Base-by-base conservation (phyloP, 2,113 vertebrate species). In the Gobiocypris rarus region DNA sequence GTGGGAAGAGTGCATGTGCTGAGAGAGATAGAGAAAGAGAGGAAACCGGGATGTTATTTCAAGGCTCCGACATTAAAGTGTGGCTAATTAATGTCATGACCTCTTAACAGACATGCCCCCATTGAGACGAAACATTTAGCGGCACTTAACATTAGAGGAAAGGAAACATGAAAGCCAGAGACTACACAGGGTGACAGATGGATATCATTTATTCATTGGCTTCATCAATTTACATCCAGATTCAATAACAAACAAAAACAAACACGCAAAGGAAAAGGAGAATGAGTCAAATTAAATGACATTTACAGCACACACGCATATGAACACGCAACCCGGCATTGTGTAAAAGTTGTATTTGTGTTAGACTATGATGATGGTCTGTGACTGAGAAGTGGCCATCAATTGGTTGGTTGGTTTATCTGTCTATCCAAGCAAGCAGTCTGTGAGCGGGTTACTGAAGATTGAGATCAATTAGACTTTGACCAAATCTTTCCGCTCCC, bases 401-500 rank as follows among this genome's bases (percentile, higher is more conserved):
- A n/a, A 31, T 31, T 31, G 31, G 22, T 70, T 24, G 69, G 83
- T 83, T 75, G 58, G 80, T 92, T 83, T 88, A 80, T 77, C 76
- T 83, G 86, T 45, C 1, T 88, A 77, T 63, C 9, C 59, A 50
- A 34, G 84, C 26, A 77, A 81, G 75, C 84, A 86, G 87, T 38
- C 26, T 78, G 82, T 61, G 65, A 59, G 50, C 14, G 26, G 22
- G 50, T 50, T 52, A 69, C 78, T 87, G 87, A 87, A 83, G 89
- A 87, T 84, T 71, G 79, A 83, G 89, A 91, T 96, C 94, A 99
- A 93, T 97, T 99, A 31, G 97, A 99, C 90, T 99, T 99, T 89
- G 97, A 99, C 97, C 97, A 99, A 92, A 99, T 99, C 94, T 99
- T 99, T 78, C 97, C 96, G 0, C 97, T 99, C 91, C 97, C 97